phyloP scores from a whole-genome alignment of 37 sponge, comb jelly and placozoan species.

The Petrosia ficiformis region DNA sequence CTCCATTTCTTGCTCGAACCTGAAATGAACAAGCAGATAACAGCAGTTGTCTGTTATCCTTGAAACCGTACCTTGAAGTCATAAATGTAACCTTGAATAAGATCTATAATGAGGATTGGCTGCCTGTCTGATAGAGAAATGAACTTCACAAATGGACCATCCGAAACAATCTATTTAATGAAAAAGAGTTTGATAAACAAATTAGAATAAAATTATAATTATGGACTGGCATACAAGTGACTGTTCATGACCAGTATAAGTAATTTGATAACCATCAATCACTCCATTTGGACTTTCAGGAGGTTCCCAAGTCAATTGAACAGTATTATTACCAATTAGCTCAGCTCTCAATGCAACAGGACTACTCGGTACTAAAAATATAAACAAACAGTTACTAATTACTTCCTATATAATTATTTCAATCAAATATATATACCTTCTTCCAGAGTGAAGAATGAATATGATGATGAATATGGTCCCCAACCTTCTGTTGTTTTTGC shows the following conservation, averaged over 20 bases:
- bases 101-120: neutral
- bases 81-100: constrained; percentile 11
- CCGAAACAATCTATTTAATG: too few species aligned
- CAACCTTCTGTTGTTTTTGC: constrained; percentile 6
- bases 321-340: constrained; percentile 2
- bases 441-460: neutral
- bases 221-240: too few species aligned
- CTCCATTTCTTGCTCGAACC: constrained; percentile 1
- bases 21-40: neutral
- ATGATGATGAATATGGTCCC: neutral
- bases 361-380: neutral
- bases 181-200: too few species aligned
- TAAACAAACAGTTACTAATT: neutral
- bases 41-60: too few species aligned
- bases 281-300: constrained; percentile 28
- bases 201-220: too few species aligned
- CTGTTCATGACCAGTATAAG: constrained; percentile 15
- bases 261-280: constrained; percentile 22
- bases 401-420: neutral
- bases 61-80: constrained; percentile 22
- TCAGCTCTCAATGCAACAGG: neutral
- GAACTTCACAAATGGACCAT: neutral
- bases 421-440: neutral
- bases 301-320: constrained; percentile 3
- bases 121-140: neutral